A percentile compares a stretch with the other conserved stretches of the same genome.
phyloP scores from a whole-genome alignment of 2,888 invertebrate genomes.

The Idaea dimidiata region DNA sequence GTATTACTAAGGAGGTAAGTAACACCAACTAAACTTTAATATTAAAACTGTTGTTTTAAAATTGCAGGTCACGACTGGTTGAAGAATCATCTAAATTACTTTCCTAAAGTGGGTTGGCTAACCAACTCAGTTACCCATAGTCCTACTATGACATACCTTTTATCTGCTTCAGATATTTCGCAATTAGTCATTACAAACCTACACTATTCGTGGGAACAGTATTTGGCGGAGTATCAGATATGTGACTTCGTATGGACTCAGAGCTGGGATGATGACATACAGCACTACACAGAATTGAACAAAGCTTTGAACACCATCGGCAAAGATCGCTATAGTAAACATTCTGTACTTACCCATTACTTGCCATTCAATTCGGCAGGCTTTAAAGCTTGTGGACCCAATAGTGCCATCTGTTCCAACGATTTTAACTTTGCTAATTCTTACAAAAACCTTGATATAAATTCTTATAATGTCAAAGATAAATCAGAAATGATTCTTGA shows the following conservation, averaged over 20 bases:
- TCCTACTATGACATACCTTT: constrained; percentile 92
- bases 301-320: constrained; percentile 55
- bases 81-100: constrained; percentile 87
- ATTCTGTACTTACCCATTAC: constrained; percentile 59
- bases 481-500: constrained; percentile 92
- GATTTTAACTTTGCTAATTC: constrained; percentile 86
- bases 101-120: constrained; percentile 92
- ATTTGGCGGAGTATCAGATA: constrained; percentile 90
- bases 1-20: neutral
- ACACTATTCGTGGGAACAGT: constrained; percentile 96
- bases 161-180: constrained; percentile 88
- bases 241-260: constrained; percentile 97
- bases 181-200: constrained; percentile 94
- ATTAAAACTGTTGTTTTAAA: constrained; percentile 1
- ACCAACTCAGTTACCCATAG: constrained; percentile 98
- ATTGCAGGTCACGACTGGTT: constrained; percentile 93
- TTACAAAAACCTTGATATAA: constrained; percentile 88
- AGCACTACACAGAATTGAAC: constrained; percentile 47
- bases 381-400: constrained; percentile 63
- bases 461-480: constrained; percentile 89
- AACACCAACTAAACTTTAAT: neutral
- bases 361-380: constrained; percentile 65
- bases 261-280: constrained; percentile 83
- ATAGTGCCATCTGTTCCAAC: constrained; percentile 43
- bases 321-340: constrained; percentile 53